Percentiles rank a stretch among this genome's conserved stretches.
Evolutionary conservation across 2,113 vertebrate species (phyloP).

Genomic region (Zosterops hypoxanthus): DNA sequence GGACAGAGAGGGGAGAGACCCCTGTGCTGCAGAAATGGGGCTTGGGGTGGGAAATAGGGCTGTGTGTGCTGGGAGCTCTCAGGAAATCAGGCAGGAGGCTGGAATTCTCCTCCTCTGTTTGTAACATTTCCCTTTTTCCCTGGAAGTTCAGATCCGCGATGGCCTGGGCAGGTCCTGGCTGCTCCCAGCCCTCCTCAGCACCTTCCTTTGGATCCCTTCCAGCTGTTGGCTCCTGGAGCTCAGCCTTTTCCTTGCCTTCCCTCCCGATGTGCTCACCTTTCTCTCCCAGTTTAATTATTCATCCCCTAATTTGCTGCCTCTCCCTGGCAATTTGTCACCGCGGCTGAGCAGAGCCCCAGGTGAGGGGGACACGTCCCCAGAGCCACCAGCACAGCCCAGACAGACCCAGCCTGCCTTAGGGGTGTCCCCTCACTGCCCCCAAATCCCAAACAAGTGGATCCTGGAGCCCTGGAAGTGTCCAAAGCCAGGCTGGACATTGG

Average conservation of each 20-base stretch:
- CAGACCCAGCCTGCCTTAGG: fast-evolving
- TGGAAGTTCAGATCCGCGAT: fast-evolving
- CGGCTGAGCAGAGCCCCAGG: background rate
- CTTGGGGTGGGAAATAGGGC: fast-evolving
- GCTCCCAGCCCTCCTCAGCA: fast-evolving
- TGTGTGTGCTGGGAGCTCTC: fast-evolving
- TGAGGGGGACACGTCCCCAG: background rate
- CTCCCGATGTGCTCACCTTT: background rate
- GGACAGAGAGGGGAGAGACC: fast-evolving
- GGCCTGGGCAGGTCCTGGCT: background rate
- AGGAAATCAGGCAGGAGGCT: fast-evolving
- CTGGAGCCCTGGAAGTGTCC: fast-evolving
- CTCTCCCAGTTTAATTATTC: slow-evolving; percentile 30
- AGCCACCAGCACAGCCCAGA: background rate
- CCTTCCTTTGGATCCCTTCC: fast-evolving
- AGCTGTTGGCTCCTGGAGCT: fast-evolving
- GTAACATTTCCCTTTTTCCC: fast-evolving
- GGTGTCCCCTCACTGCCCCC: fast-evolving
- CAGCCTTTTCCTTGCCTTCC: fast-evolving
- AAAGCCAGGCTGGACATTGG: background rate
- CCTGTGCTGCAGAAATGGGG: fast-evolving
- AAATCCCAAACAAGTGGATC: fast-evolving
- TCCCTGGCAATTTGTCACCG: background rate
- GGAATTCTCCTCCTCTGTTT: fast-evolving
- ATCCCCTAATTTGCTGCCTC: slow-evolving; percentile 23